A percentile compares a stretch with the other conserved stretches of the same genome.
Evolutionary conservation across 2,888 invertebrate genomes (phyloP).

Genomic region (Platycnemis pennipes): DNA sequence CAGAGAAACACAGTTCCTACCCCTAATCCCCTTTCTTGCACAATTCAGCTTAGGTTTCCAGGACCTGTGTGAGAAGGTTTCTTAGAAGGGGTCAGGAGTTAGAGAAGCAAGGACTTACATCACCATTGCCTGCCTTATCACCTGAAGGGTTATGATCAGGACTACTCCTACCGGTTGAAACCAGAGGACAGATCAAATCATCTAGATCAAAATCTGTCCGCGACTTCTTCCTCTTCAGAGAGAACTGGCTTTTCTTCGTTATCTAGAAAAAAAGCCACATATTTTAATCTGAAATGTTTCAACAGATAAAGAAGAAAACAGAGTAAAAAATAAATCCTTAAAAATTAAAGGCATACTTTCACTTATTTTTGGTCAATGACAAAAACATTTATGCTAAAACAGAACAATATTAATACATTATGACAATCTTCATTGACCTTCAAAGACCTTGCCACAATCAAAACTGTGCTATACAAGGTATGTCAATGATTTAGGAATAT

Average conservation of each 20-base stretch:
- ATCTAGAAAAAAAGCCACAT: too few species aligned
- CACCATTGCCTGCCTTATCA: constrained; percentile 72
- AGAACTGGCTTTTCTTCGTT: constrained; percentile 93
- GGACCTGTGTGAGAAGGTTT: constrained; percentile 65
- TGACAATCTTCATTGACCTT: too few species aligned
- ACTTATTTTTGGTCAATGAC: too few species aligned
- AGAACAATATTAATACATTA: too few species aligned
- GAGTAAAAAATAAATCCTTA: too few species aligned
- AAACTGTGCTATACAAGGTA: too few species aligned
- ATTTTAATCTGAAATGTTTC: too few species aligned
- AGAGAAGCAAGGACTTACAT: constrained; percentile 72
- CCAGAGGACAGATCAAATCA: constrained; percentile 93
- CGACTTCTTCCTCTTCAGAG: constrained; percentile 83
- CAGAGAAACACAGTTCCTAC: constrained; percentile 10
- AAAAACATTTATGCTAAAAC: too few species aligned
- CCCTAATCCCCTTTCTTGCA: constrained; percentile 34
- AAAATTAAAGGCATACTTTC: too few species aligned
- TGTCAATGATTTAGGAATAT: too few species aligned
- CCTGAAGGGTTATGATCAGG: constrained; percentile 69
- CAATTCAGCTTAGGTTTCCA: constrained; percentile 59
- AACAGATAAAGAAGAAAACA: too few species aligned
- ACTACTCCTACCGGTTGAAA: constrained; percentile 73
- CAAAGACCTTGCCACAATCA: too few species aligned
- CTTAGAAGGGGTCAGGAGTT: constrained; percentile 69
- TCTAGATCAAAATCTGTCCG: constrained; percentile 90